Evolutionary conservation across 2,113 vertebrate species (phyloP), one percentile per base, ranked within the genome.

Genomic region (Galemys pyrenaicus): DNA sequence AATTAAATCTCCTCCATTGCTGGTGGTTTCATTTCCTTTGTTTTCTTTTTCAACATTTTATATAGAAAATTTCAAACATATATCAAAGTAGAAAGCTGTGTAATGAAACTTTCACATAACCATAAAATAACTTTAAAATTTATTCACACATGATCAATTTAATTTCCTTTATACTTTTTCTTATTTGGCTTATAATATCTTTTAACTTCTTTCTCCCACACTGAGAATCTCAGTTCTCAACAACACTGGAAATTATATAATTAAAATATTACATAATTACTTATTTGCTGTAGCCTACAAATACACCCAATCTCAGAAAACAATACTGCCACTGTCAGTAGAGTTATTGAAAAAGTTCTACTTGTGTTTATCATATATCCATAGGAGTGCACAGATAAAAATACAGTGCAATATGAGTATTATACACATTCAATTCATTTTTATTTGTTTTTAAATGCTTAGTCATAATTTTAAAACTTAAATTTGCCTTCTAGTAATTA

Each of bases 401-500:
- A 74, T 44, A 46, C 16, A 70, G 15, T 37, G 39, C 78, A 41
- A 84, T 35, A 74, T 10, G 39, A 81, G 17, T 77, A 1, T n/a
- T 19, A 35, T 24, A 22, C 20, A 49, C 15, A 30, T 58, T 89
- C 44, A 74, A 51, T 62, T 83, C 71, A 15, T 49, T 83, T 95
- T 67, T 46, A 28, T 51, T 87, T 80, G 46, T 71, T 56, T 37
- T 54, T 49, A 51, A 68, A 28, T 35, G 30, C 54, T 81, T 39
- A 56, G 24, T 46, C 12, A 16, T 79, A 17, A 32, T 60, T 93
- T 83, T 39, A 64, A 80, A 77, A 30, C 75, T 67, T 84, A 78
- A 83, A 73, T 78, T 93, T 67, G 24, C 17, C 78, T 79, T 65
- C n/a, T 73, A 87, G 82, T 82, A 86, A 17, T 51, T 46, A 70